Base-by-base conservation (phyloP, 2,113 vertebrate genomes). In the Phodopus roborovskii region DNA sequence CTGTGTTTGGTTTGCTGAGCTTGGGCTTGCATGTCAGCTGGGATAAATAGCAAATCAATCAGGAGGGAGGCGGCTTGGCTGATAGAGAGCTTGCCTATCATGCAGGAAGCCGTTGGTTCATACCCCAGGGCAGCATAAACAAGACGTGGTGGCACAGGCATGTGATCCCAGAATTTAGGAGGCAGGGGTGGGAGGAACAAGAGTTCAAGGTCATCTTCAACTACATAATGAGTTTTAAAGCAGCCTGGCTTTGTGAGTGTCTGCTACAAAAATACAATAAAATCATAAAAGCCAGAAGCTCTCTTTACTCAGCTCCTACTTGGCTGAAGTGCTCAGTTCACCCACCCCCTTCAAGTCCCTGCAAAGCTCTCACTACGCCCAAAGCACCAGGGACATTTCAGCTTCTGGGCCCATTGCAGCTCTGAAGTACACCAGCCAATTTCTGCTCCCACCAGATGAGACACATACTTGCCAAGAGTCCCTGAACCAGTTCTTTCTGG, bases 391-490 rank as follows among this genome's bases (percentile, higher is more conserved):
- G 48, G 66, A 64, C 50, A 58, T 13, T 26, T 50, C 50, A 94
- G 87, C 92, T 66, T 24, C 68, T 68, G 62, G 39, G 42, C 62
- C 83, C 60, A 15, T 84, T 79, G 77, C 62, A 79, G 79, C 87
- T 50, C 82, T 20, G 16, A 45, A 42, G 70, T 68, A 60, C 48
- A 53, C 68, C 78, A 58, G 56, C 48, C 6, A 0, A 33, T 66
- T 71, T 81, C 87, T 19, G 6, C 58, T 92, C 70, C 66, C 45
- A 36, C 45, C 85, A 93, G 50, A 48, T 62, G 79, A 96, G 56
- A 66, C 88, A 60, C 28, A 17, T 28, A 36, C 83, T 94, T 75
- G 39, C 88, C 68, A 64, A 91, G 95, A 96, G 94, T 81, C 86
- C 88, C 91, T 0, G 0, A 58, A 74, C 64, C 96, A 94, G 88